These are phyloP conservation scores for Gymnodraco acuticeps DNA, from an alignment of 2,797 vertebrate genomes.

Conservation along the genomic window DNA sequence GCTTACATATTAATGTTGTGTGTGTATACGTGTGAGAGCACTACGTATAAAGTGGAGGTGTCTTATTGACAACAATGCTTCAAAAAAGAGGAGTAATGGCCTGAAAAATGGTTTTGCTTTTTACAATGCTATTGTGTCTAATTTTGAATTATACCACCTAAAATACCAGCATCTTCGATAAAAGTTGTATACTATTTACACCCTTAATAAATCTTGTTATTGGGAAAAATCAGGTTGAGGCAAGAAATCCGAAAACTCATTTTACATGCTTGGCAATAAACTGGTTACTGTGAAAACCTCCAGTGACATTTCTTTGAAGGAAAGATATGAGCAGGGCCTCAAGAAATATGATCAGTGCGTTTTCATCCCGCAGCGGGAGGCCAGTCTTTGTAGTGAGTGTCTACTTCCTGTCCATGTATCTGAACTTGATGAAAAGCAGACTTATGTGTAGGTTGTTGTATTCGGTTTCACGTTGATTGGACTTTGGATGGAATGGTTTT, in stretches of 20 bases:
- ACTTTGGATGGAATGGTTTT: constrained; percentile 1
- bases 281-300: constrained; percentile 28
- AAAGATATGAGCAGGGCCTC: constrained; percentile 17
- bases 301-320: constrained; percentile 4
- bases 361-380: constrained; percentile 5
- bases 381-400: neutral
- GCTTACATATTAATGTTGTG: constrained; percentile 58
- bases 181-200: constrained; percentile 39
- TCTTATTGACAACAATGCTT: constrained; percentile 1
- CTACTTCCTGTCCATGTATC: neutral
- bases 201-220: constrained; percentile 41
- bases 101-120: neutral
- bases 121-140: neutral
- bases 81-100: neutral
- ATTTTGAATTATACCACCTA: constrained; percentile 16
- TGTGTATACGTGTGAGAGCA: constrained; percentile 25
- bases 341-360: neutral
- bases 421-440: neutral
- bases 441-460: neutral
- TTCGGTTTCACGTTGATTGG: neutral
- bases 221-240: constrained; percentile 37
- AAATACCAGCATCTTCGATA: constrained; percentile 4
- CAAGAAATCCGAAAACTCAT: constrained; percentile 32
- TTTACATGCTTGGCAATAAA: constrained; percentile 35
- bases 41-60: neutral